Conservation (phyloP, 2,797 vertebrate species). For the Enteromius thamalakanensis region DNA sequence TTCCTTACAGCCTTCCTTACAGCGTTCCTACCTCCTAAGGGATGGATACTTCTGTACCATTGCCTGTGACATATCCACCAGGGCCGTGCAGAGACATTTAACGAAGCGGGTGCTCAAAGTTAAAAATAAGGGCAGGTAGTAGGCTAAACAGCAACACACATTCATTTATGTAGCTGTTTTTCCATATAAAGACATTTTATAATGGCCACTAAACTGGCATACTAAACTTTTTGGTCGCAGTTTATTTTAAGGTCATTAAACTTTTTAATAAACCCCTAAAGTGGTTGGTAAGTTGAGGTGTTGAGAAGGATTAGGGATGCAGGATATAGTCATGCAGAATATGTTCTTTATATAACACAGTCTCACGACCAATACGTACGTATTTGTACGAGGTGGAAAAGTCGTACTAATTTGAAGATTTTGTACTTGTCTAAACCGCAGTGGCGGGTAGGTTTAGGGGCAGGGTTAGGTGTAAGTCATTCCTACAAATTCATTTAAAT, state of each 20-base stretch:
- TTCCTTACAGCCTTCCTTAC: conserved; percentile 21
- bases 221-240: neutral
- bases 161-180: neutral
- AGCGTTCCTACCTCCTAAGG: conserved; percentile 7
- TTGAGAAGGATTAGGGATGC: neutral
- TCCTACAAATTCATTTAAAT: no score
- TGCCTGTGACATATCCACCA: conserved; percentile 8
- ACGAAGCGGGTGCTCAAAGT: no score
- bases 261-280: neutral
- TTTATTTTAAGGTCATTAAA: neutral
- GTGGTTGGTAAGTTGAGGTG: neutral
- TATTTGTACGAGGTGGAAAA: no score
- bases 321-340: neutral
- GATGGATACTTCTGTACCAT: conserved; percentile 2
- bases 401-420: no score
- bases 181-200: neutral
- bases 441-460: no score
- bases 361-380: no score
- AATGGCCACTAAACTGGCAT: neutral
- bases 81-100: no score
- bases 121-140: no score
- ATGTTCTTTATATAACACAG: no score
- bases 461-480: no score
- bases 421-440: no score
- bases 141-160: no score